Evolutionary conservation across 1,140 invertebrate genomes (phyloP).

Genomic region (Subanguina moxae): DNA sequence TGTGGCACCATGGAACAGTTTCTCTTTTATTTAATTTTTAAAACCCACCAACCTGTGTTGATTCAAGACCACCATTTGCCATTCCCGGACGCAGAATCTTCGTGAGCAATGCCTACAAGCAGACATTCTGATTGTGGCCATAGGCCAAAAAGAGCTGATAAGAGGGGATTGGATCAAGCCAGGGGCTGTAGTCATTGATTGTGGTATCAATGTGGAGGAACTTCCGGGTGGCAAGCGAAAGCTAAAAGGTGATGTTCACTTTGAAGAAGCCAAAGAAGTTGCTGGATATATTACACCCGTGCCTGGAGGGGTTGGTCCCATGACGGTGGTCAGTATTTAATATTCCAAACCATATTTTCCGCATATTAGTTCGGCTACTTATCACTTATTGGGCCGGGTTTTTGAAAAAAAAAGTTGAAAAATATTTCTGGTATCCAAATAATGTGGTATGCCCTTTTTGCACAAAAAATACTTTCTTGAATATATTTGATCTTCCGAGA

Average conservation of each 20-base stretch:
- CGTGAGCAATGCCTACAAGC: slow-evolving; percentile 64
- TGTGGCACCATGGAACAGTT: slow-evolving; percentile 86
- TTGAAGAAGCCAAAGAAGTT: slow-evolving; percentile 71
- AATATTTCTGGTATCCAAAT: no score
- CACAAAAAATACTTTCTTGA: no score
- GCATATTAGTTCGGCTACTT: slow-evolving; percentile 74
- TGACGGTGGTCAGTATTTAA: slow-evolving; percentile 80
- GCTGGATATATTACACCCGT: slow-evolving; percentile 91
- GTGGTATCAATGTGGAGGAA: slow-evolving; percentile 89
- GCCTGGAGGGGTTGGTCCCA: slow-evolving; percentile 92
- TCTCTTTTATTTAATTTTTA: slow-evolving; percentile 55
- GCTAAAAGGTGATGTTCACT: slow-evolving; percentile 91
- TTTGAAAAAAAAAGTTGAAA: no score
- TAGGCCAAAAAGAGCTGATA: slow-evolving; percentile 84
- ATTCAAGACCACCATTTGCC: slow-evolving; percentile 69
- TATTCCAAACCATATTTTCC: no score
- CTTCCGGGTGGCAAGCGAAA: slow-evolving; percentile 65
- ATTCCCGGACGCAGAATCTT: slow-evolving; percentile 74
- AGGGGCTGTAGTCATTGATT: slow-evolving; percentile 97
- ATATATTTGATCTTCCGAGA: no score
- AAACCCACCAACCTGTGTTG: neutral
- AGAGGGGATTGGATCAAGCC: slow-evolving; percentile 94
- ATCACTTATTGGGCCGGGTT: slow-evolving; percentile 95
- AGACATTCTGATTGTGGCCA: slow-evolving; percentile 92
- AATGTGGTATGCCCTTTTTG: no score